Percentiles rank a stretch among this genome's conserved stretches.
These are phyloP conservation scores for Eira barbara DNA, from an alignment of 2,113 vertebrate genomes.

Conservation along the genomic window DNA sequence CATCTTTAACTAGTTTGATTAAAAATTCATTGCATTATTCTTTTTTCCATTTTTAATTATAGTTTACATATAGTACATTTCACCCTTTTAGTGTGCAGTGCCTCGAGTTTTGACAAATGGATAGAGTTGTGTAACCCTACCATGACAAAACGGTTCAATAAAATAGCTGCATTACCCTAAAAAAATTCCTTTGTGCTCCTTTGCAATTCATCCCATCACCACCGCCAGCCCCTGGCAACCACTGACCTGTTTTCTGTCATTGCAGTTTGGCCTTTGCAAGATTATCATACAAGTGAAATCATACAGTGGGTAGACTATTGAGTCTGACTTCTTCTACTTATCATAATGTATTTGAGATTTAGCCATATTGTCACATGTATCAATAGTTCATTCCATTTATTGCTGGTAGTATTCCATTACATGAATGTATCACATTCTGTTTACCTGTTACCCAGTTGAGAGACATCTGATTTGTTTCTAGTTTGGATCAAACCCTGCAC, in stretches of 20 bases:
- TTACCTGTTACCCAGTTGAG: not conserved
- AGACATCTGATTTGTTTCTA: constrained; percentile 20
- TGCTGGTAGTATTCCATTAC: not conserved
- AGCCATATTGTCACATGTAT: not conserved
- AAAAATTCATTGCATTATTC: not conserved
- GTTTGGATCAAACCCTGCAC: not conserved
- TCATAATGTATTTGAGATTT: not conserved
- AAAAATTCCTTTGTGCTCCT: not conserved
- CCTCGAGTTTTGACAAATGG: not conserved
- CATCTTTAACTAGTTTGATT: not conserved
- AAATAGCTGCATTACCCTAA: not conserved
- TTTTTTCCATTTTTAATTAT: not conserved
- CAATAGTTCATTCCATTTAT: not conserved
- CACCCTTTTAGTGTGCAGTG: not conserved
- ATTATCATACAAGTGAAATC: not conserved
- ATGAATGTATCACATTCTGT: not conserved
- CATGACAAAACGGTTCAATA: not conserved
- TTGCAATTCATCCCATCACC: not conserved
- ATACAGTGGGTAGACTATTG: not conserved
- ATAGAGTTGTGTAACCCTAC: not conserved
- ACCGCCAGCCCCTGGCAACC: not conserved
- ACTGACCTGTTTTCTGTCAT: not conserved
- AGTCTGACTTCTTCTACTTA: not conserved
- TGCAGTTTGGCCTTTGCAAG: not conserved
- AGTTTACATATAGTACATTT: not conserved